phyloP scores from a whole-genome alignment of 2,113 vertebrate species.

The Callopanchax toddi region DNA sequence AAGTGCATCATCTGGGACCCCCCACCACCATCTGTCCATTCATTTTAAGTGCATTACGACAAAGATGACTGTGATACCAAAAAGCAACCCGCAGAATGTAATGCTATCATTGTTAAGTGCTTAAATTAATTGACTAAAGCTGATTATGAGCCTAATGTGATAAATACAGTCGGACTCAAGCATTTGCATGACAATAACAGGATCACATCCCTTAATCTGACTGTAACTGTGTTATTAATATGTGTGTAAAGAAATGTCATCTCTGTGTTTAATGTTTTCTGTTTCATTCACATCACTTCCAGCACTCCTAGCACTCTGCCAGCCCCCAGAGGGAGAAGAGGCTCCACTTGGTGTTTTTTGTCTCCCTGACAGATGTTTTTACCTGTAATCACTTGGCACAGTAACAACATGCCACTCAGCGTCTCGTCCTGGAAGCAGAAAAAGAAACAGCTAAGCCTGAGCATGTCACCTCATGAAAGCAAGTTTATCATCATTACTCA shows the following conservation, averaged over 20 bases:
- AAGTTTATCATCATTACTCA: too few relatives aligned
- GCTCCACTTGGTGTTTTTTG: conserved; percentile 23
- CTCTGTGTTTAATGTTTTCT: conserved; percentile 1
- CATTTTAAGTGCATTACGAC: not conserved
- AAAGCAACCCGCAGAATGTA: not conserved
- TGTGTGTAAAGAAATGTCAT: conserved; percentile 5
- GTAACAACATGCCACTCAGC: conserved; percentile 21
- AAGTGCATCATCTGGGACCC: too few relatives aligned
- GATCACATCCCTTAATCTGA: conserved; percentile 31
- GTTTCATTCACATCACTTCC: not conserved
- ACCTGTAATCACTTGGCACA: conserved; percentile 50
- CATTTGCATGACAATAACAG: conserved; percentile 44
- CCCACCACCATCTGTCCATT: not conserved
- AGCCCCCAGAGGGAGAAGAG: conserved; percentile 52
- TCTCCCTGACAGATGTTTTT: conserved; percentile 38
- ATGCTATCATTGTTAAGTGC: not conserved
- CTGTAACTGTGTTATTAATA: not conserved
- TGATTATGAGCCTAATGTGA: conserved; percentile 47
- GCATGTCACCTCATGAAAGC: too few relatives aligned
- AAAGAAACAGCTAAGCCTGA: conserved; percentile 32
- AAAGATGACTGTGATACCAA: conserved; percentile 11
- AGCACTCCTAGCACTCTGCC: conserved; percentile 11
- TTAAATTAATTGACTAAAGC: conserved; percentile 42
- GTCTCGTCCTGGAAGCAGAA: conserved; percentile 31
- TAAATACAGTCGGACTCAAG: conserved; percentile 17